Evolutionary conservation across 2,888 invertebrate genomes (phyloP).

Genomic region (Schizaphis graminum): DNA sequence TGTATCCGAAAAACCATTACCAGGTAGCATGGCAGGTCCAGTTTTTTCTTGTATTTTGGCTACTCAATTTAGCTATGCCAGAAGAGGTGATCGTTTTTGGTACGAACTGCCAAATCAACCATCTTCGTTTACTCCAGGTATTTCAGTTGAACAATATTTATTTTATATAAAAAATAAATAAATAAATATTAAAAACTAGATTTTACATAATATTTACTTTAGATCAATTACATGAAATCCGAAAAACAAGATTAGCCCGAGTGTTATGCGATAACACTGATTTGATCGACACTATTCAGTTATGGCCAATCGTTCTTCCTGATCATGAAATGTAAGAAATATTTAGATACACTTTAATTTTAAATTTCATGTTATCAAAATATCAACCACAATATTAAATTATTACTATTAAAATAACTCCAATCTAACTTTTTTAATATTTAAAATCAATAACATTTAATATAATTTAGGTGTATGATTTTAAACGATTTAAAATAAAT

Average conservation of each 20-base stretch:
- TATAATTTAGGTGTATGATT: not conserved
- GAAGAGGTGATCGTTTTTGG: constrained; percentile 95
- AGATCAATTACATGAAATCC: constrained; percentile 86
- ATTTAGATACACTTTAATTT: not conserved
- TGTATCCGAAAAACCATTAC: constrained; percentile 89
- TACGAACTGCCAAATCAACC: constrained; percentile 93
- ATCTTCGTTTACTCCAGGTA: constrained; percentile 85
- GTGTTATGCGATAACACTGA: constrained; percentile 94
- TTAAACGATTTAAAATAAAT: not conserved
- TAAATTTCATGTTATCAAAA: not conserved
- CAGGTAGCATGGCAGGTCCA: constrained; percentile 93
- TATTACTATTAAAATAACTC: not conserved
- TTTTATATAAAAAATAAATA: not conserved
- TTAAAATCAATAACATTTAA: not conserved
- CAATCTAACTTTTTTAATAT: not conserved
- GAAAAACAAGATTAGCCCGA: constrained; percentile 84
- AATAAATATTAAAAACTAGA: not conserved
- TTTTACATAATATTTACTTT: constrained; percentile 69
- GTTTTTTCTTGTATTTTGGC: constrained; percentile 95
- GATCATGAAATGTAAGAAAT: constrained; percentile 90
- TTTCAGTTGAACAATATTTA: constrained; percentile 32
- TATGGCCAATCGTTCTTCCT: constrained; percentile 92
- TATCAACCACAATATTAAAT: not conserved
- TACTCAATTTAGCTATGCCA: constrained; percentile 90
- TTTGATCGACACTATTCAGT: constrained; percentile 89